A percentile compares a stretch with the other conserved stretches of the same genome.
These are phyloP conservation scores for Rhinophrynus dorsalis DNA, from an alignment of 2,797 vertebrate genomes.

Conservation along the genomic window DNA sequence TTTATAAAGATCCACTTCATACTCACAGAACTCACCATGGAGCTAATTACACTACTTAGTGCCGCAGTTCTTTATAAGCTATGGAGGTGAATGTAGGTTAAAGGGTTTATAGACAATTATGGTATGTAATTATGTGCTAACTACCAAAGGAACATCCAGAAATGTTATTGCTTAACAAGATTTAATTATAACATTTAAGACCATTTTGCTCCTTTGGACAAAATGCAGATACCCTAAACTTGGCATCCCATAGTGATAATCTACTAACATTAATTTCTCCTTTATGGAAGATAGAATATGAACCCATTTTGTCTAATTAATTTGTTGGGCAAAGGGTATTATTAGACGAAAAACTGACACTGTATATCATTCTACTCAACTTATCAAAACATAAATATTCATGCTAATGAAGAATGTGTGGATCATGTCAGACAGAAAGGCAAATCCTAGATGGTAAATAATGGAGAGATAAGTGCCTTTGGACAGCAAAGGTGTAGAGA, in stretches of 20 bases:
- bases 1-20: too few species aligned
- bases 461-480: too few species aligned
- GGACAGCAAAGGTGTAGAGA: too few species aligned
- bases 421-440: too few species aligned
- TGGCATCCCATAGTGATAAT: background rate
- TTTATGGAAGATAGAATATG: background rate
- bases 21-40: background rate
- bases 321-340: background rate
- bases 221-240: background rate
- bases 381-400: too few species aligned
- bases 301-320: background rate
- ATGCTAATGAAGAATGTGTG: too few species aligned
- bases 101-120: conserved; percentile 11
- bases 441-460: too few species aligned
- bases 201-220: background rate
- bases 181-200: conserved; percentile 20
- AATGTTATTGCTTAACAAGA: background rate
- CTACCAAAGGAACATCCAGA: conserved; percentile 10
- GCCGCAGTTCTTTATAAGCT: background rate
- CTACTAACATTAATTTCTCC: background rate
- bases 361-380: too few species aligned
- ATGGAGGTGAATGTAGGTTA: conserved; percentile 9
- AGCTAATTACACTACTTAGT: background rate
- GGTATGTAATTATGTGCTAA: conserved; percentile 11
- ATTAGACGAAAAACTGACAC: too few species aligned